A percentile compares a stretch with the other conserved stretches of the same genome.
phyloP scores from a whole-genome alignment of 2,113 vertebrate species.

The Callaeas wilsoni region DNA sequence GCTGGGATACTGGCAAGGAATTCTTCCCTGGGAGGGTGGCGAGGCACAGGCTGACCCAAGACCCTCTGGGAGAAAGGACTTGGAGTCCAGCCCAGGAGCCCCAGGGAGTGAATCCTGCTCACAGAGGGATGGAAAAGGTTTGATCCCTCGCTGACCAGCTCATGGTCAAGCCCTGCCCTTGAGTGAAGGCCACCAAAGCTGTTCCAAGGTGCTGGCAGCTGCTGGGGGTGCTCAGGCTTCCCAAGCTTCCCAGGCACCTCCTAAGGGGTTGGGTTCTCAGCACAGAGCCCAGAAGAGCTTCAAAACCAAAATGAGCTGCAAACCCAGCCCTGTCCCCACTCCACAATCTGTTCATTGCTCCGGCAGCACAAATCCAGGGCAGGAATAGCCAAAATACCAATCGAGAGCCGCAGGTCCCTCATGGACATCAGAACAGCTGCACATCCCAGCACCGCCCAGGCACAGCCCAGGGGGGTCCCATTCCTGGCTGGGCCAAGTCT shows the following conservation, averaged over 20 bases:
- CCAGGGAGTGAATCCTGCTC: not conserved
- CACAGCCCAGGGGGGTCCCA: not conserved
- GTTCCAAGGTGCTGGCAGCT: not conserved
- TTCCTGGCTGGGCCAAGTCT: not conserved
- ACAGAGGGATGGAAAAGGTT: not conserved
- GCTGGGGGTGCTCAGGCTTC: not conserved
- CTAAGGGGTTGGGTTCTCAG: not conserved
- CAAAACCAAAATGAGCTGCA: not conserved
- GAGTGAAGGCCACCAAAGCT: not conserved
- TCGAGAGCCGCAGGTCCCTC: not conserved
- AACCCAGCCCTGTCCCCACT: not conserved
- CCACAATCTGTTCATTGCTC: not conserved
- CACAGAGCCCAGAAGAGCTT: not conserved
- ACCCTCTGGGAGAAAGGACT: no score
- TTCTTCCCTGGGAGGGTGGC: fast-evolving
- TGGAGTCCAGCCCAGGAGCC: not conserved
- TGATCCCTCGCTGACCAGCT: not conserved
- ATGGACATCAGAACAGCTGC: not conserved
- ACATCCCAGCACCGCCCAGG: not conserved
- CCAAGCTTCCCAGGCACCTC: not conserved
- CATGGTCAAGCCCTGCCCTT: not conserved
- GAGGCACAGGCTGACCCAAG: fast-evolving
- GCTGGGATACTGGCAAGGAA: not conserved
- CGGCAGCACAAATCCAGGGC: not conserved
- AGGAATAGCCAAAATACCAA: not conserved